Evolutionary conservation across 2,888 invertebrate genomes (phyloP), one percentile per base, ranked within the genome.

Genomic region (Dinocampus coccinellae): DNA sequence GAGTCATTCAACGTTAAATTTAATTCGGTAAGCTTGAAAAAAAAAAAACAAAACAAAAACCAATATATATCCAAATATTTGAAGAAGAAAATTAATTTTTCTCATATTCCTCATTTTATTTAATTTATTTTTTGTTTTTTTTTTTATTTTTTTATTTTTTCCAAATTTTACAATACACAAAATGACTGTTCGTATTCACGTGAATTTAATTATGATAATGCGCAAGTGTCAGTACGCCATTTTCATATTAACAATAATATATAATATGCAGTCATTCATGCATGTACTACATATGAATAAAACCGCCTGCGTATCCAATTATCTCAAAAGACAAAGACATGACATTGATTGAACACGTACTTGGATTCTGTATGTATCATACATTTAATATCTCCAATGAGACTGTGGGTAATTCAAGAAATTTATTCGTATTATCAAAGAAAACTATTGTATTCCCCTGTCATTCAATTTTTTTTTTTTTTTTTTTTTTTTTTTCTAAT

Each of bases 1-100:
- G 84, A 85, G 77, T 80, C 83, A 74, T 78, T 85, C 81, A 82
- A 77, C 82, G 80, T 85, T 76, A 84, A 83, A 76, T 86, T 85
- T 75, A 78, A 76, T 76, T 79, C 83, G 85, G 85, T 86, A 82
- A 85, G 86, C 65, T 55, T 20, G 16, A 4, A 29, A 29, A 29
- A 7, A 29, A 29, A 29, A 4, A 29, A 29, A 29, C 3, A 29
- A 29, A 29, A n/a, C n/a, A n/a, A n/a, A n/a, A n/a, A n/a, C n/a
- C n/a, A n/a, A n/a, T n/a, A n/a, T n/a, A n/a, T n/a, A n/a, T n/a
- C n/a, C n/a, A n/a, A 47, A 47, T 16, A 9, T 47, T 47, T 3
- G 7, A 29, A 29, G 3, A 3, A 29, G 7, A 29, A 29, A 47
- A 16, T 6, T 47, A 3, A 6, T 47, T 47, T 47, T 47, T 47